These are phyloP conservation scores for Peromyscus leucopus DNA, from an alignment of 2,113 vertebrate species.

Conservation along the genomic window DNA sequence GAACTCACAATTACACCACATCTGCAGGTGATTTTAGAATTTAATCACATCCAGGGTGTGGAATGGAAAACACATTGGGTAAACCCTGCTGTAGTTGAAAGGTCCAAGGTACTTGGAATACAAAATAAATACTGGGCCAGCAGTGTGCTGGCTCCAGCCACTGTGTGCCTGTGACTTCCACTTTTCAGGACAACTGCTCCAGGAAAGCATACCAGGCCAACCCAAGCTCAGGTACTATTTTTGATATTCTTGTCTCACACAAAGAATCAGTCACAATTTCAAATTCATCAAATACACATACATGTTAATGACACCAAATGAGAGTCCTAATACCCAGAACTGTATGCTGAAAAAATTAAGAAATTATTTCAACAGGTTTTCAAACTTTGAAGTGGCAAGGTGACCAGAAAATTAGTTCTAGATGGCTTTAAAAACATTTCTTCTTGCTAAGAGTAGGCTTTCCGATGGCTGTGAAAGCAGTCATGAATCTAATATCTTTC, in stretches of 20 bases:
- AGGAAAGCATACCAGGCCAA: background rate
- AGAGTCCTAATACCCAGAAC: background rate
- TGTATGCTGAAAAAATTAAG: background rate
- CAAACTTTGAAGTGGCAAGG: background rate
- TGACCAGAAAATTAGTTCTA: background rate
- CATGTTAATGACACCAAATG: background rate
- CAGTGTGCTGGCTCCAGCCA: background rate
- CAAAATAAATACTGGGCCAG: background rate
- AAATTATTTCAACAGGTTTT: background rate
- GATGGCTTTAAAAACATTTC: background rate
- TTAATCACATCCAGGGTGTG: slow-evolving; percentile 23
- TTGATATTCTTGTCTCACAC: background rate
- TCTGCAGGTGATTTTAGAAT: slow-evolving; percentile 60
- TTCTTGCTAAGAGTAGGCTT: background rate
- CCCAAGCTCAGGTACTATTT: background rate
- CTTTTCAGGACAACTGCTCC: background rate
- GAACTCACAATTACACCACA: background rate
- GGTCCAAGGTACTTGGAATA: slow-evolving; percentile 26
- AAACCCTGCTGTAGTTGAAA: slow-evolving; percentile 27
- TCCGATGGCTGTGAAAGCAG: background rate
- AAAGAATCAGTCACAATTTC: background rate
- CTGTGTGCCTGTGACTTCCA: background rate
- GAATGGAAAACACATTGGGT: slow-evolving; percentile 55
- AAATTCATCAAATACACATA: background rate
- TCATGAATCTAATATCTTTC: background rate